Base-by-base conservation (phyloP, 2,113 vertebrate species). In the Notothenia rossii region DNA sequence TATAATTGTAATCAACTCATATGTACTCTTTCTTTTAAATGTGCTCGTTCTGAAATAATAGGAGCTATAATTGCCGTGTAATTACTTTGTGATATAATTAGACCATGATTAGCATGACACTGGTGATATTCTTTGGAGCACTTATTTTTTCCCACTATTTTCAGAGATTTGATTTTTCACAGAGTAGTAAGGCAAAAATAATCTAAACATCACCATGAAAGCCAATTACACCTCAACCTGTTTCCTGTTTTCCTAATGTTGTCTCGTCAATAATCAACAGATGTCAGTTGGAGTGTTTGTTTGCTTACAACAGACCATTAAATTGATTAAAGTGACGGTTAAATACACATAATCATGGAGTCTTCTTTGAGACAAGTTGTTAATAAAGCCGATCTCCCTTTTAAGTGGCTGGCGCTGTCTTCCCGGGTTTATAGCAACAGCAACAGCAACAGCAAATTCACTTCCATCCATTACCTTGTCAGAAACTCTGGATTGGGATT, bases 81-180 rank as follows among this genome's bases (percentile, higher is more conserved):
- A 93, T 92, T 94, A 85, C 87, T 85, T 82, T 90, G 80, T 90
- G 88, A 90, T 90, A 91, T 86, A 92, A 92, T 93, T 91, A 91
- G 62, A 86, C 79, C 50, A 71, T 86, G 85, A 92, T 94, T 92
- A 92, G 84, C 67, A 68, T 50, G 66, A 86, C 86, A 65, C 84
- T 86, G 79, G 81, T 50, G 17, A 87, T 80, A 85, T 93, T 88
- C 87, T 88, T 91, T 88, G 29, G 68, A 50, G 79, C 66, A 66
- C 40, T 66, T 70, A 13, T 77, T 71, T 84, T 49, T 77, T 61
- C 55, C 22, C 18, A 33, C 11, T 7, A 14, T 76, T 72, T 77
- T 70, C 50, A 29, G 66, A 86, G 53, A 59, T 73, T 79, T 50
- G 45, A 69, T 78, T 45, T 13, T 20, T 18, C 49, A 40, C 48